Evolutionary conservation across 2,888 invertebrate genomes (phyloP), one percentile per base, ranked within the genome.

Genomic region (Tiliacea citrago): DNA sequence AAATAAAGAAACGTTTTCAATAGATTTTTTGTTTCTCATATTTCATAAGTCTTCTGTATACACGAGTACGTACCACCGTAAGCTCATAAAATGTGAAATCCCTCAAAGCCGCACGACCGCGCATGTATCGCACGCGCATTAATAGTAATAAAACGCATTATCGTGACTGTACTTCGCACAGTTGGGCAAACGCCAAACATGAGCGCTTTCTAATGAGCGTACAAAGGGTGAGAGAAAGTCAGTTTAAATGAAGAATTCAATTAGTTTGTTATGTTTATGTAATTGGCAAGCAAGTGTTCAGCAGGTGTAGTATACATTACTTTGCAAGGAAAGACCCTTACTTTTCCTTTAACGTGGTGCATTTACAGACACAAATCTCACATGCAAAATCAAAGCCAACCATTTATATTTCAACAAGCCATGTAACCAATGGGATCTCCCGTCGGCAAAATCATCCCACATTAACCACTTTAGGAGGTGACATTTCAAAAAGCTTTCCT

Each of bases 151-250:
- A 80, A 88, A 73, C 71, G 69, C 84, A 81, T 88, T 81, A 86
- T 83, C 80, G 88, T 82, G 87, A 87, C 82, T 82, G 45, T 49
- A 55, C 55, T 51, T 58, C 45, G 53, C 67, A 68, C 72, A 79
- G 73, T 82, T 70, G 80, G 73, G 76, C 68, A 73, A 75, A 70
- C 66, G 70, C 69, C 68, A 75, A 73, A 58, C 68, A 69, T 73
- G 55, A 39, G 35, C 79, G 74, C 87, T 87, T 87, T 88, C 88
- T 88, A 87, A 86, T 83, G 83, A 75, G 79, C 72, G 29, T 21
- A 35, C 47, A 35, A 78, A 87, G 88, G 86, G 77, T 79, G 58
- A 65, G 84, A 42, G 83, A 82, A 80, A 88, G 88, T 76, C 35
- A 21, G 21, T 18, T 21, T 63, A 63, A 72, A 77, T 83, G 39